phyloP scores from a whole-genome alignment of 2,113 vertebrate species.

The Pseudois nayaur region DNA sequence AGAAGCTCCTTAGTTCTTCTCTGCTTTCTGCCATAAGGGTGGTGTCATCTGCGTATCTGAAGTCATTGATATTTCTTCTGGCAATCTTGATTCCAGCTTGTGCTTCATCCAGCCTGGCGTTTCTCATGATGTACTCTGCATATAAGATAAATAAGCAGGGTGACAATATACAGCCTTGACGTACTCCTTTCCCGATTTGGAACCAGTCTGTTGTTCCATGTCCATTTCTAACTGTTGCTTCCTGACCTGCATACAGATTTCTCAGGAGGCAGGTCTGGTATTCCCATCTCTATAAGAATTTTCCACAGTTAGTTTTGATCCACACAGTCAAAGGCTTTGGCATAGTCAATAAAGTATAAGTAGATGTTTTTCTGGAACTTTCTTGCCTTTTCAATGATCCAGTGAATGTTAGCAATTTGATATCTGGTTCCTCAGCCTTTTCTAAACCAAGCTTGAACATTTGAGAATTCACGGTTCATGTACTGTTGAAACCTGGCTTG shows the following conservation, averaged over 20 bases:
- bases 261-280: neutral
- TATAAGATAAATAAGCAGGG: neutral
- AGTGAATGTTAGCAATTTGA: neutral
- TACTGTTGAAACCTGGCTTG: neutral
- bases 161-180: neutral
- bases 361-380: neutral
- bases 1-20: neutral
- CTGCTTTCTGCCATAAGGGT: neutral
- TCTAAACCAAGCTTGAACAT: neutral
- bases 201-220: neutral
- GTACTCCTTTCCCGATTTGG: accelerated
- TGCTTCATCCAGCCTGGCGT: neutral
- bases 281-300: neutral
- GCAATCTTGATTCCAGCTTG: neutral
- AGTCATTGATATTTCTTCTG: neutral
- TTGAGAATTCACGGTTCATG: neutral
- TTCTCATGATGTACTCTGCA: neutral
- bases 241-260: neutral
- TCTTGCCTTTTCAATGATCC: neutral
- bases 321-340: neutral
- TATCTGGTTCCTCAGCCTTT: neutral
- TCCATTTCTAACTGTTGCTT: neutral
- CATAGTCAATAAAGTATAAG: neutral
- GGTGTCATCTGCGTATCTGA: neutral
- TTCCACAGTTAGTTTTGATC: neutral